These are phyloP conservation scores for Acromyrmex echinatior DNA, from an alignment of 1,140 invertebrate genomes.

Conservation along the genomic window DNA sequence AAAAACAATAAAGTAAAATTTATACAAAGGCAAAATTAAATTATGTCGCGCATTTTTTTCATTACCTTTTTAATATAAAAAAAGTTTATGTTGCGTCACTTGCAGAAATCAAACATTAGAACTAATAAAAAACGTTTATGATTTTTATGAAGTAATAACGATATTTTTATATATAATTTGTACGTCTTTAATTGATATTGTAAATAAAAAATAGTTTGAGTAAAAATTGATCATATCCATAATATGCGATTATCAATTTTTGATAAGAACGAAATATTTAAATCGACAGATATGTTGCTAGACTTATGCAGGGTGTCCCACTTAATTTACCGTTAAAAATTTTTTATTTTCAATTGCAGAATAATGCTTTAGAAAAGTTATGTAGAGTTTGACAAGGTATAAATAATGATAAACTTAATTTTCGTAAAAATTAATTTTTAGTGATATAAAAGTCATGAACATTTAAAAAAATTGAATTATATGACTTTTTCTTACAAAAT, in stretches of 20 bases:
- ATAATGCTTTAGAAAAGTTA: too few relatives aligned
- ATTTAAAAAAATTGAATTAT: too few relatives aligned
- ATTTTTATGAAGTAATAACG: neutral
- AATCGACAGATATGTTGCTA: too few relatives aligned
- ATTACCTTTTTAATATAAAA: neutral
- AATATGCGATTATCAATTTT: slow-evolving; percentile 1
- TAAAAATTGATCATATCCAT: neutral
- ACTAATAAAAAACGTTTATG: slow-evolving; percentile 30
- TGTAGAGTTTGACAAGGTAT: too few relatives aligned
- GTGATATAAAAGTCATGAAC: too few relatives aligned
- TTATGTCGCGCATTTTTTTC: neutral
- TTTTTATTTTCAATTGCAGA: too few relatives aligned
- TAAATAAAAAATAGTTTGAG: neutral
- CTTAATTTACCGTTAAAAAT: too few relatives aligned
- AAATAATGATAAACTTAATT: too few relatives aligned
- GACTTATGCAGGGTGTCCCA: too few relatives aligned
- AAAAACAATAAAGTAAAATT: slow-evolving; percentile 9
- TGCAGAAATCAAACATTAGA: neutral
- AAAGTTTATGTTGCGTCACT: neutral
- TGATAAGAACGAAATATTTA: neutral
- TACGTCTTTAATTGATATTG: neutral
- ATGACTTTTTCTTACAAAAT: too few relatives aligned
- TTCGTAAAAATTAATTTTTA: too few relatives aligned
- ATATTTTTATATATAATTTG: neutral
- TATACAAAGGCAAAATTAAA: neutral